Evolutionary conservation across 2,888 invertebrate genomes (phyloP), one percentile per base, ranked within the genome.

Genomic region (Lithophane semibrunnea): DNA sequence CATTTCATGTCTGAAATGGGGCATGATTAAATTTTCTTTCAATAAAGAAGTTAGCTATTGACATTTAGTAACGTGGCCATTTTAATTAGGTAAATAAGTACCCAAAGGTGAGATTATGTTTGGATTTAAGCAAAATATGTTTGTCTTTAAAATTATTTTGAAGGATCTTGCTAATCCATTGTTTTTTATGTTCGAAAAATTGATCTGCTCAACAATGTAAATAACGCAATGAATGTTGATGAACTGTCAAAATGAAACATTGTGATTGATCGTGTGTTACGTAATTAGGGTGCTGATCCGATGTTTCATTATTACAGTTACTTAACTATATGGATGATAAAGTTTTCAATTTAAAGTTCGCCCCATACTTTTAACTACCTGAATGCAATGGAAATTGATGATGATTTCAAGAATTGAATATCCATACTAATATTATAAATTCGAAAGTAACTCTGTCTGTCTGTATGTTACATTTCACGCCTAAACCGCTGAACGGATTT

Each of bases 21-120:
- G 16, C 54, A 58, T 79, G 21, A 66, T 73, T 66, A 37, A 65
- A 60, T 54, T 54, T 79, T 21, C 52, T 44, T 73, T 79, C 65
- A 66, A 54, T 79, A 54, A 60, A 47, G 58, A 24, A 68, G 16
- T 42, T 42, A 2, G 29, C 13, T 44, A 37, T 44, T 60, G 58
- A 66, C 37, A 66, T 18, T 37, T 10, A 68, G 13, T 79, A 52
- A 44, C 21, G 18, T 65, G 18, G 58, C 54, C 16, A 44, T 52
- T 52, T 58, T 52, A 21, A 44, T 65, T 58, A 37, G 37, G 0
- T 37, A 52, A 70, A 73, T 52, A 29, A 29, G 29, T 29, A 61
- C 18, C 7, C 44, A 21, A 72, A 44, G 16, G 4, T 42, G 2
- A 42, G 9, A 70, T 61, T 56, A 21, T 63, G 54, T 52, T 79